Base-by-base conservation (phyloP, 2,113 vertebrate species). In the Plecotus auritus region DNA sequence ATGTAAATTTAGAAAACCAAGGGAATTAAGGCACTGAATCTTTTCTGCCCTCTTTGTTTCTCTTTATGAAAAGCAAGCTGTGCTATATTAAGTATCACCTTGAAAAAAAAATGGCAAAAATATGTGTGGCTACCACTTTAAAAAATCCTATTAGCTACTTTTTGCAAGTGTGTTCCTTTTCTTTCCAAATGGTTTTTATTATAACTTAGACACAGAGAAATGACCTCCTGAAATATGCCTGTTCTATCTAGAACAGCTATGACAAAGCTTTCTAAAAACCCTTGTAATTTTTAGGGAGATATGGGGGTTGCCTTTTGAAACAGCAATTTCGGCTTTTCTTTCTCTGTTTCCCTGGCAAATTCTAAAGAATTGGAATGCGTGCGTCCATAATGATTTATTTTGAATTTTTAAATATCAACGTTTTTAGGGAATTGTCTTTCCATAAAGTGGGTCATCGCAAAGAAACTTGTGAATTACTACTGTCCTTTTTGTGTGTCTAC, bases 401-500 rank as follows among this genome's bases (percentile, higher is more conserved):
- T 94, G 61, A 93, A 90, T 88, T 97, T 80, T 85, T 30, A 77
- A 93, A 78, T 90, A 86, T 95, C 74, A 59, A 73, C 73, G 59
- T 82, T 85, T 95, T 87, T 84, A 73, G 23, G 70, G 45, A 88
- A 90, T 45, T 84, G 56, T 83, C 74, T 90, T 90, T 90, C 69
- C 64, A 56, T 9, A 1, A 74, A 42, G 30, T 4, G 47, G 22
- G 35, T 5, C 35, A 16, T 22, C 76, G 85, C 93, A 96, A 91
- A 49, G 67, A 90, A 82, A 96, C 88, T 84, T 70, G 37, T 91
- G 81, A 95, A 94, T 90, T 35, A 35, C 61, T 49, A 49, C 45
- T 40, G n/a, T 89, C 90, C 72, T 90, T 90, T 92, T 76, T 89
- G 72, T 90, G 59, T 73, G 59, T 93, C 81, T 73, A 5, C 69